Percentiles rank a stretch among this genome's conserved stretches.
These are phyloP conservation scores for Peromyscus californicus DNA, from an alignment of 2,113 vertebrate genomes.

Conservation along the genomic window DNA sequence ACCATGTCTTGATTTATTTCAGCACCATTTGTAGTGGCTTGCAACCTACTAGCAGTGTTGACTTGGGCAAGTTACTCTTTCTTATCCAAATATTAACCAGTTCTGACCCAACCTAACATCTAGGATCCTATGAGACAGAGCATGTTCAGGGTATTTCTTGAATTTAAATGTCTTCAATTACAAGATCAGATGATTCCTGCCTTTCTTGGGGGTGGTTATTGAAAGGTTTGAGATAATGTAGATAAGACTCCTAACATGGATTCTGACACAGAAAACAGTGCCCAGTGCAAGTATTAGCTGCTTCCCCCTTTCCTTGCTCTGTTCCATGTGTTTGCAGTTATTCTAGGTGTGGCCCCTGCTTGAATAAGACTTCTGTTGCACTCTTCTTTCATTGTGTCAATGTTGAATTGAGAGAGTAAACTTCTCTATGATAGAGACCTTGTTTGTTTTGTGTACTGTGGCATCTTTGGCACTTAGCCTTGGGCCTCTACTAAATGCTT, in stretches of 20 bases:
- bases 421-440: neutral
- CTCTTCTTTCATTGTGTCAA: slow-evolving; percentile 34
- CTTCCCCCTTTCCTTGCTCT: neutral
- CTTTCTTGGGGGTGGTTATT: neutral
- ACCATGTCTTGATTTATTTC: neutral
- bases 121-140: neutral
- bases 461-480: neutral
- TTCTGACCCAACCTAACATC: neutral
- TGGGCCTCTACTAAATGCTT: neutral
- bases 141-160: neutral
- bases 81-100: neutral
- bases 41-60: neutral
- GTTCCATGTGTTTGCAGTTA: neutral
- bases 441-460: slow-evolving; percentile 26
- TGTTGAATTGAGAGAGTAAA: slow-evolving; percentile 22
- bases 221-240: slow-evolving; percentile 23
- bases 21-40: neutral
- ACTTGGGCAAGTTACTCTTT: neutral
- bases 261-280: neutral
- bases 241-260: neutral
- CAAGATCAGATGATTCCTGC: neutral
- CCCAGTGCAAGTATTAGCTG: neutral
- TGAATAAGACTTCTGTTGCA: neutral
- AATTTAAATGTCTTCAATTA: slow-evolving; percentile 1
- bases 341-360: slow-evolving; percentile 41